Conservation (phyloP, 2,797 vertebrate species). For the Oreochromis mossambicus region DNA sequence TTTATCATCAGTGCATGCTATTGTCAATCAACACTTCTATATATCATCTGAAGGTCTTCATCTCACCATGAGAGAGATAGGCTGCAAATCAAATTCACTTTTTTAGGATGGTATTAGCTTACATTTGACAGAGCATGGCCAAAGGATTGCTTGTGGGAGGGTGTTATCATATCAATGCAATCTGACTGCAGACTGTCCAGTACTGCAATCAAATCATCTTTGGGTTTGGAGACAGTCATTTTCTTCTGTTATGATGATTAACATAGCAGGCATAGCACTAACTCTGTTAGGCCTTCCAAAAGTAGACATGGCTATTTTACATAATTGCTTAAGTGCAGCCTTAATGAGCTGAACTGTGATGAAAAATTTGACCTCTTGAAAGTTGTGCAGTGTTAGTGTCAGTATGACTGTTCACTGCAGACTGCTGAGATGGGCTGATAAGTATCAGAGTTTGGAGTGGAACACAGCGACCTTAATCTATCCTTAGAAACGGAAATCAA, state of each 20-base stretch:
- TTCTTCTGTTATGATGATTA: slow-evolving; percentile 71
- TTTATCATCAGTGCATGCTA: slow-evolving; percentile 39
- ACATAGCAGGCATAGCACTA: slow-evolving; percentile 65
- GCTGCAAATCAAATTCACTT: slow-evolving; percentile 22
- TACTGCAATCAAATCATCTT: slow-evolving; percentile 67
- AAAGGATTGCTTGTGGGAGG: slow-evolving; percentile 33
- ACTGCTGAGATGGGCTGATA: slow-evolving; percentile 23
- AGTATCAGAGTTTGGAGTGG: neutral
- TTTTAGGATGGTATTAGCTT: slow-evolving; percentile 9
- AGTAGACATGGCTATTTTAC: slow-evolving; percentile 68
- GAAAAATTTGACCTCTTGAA: slow-evolving; percentile 53
- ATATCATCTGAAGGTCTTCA: slow-evolving; percentile 34
- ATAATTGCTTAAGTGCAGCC: slow-evolving; percentile 64
- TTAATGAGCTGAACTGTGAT: slow-evolving; percentile 59
- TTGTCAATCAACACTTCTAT: slow-evolving; percentile 43
- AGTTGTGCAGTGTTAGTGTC: slow-evolving; percentile 23
- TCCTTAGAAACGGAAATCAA: neutral
- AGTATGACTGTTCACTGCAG: slow-evolving; percentile 7
- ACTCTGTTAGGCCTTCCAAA: slow-evolving; percentile 64
- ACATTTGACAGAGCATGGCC: slow-evolving; percentile 15
- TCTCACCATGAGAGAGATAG: slow-evolving; percentile 14
- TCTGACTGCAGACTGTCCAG: slow-evolving; percentile 49
- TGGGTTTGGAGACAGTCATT: slow-evolving; percentile 55
- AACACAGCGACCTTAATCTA: neutral
- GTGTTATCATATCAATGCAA: slow-evolving; percentile 62